Evolutionary conservation across 2,797 vertebrate species (phyloP), one percentile per base, ranked within the genome.

Genomic region (Huso huso): DNA sequence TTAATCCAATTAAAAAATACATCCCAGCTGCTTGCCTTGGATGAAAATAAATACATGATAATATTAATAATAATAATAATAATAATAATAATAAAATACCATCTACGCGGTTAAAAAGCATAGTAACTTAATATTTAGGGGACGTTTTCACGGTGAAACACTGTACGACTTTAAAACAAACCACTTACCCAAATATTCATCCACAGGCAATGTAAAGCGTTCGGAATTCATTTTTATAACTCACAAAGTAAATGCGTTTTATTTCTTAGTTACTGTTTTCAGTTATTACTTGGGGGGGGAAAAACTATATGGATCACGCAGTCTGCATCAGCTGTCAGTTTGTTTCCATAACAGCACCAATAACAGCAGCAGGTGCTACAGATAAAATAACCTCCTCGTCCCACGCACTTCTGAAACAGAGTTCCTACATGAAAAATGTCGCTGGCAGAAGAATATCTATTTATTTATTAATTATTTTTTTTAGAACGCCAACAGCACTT

Each of bases 171-270:
- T 37, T 0, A 37, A 37, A 37, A 37, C 10, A 2, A 9, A 62
- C 10, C 18, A 62, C 67, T 55, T 59, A 69, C 67, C 48, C 11
- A 69, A 49, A 15, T 69, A 69, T 4, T 69, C 67, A 8, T 69
- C 67, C 0, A 63, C 67, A 3, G 61, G 48, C 37, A 69, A 18
- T 1, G 62, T 51, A 55, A 69, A 63, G 2, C 67, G 62, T 11
- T 69, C 53, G 9, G 7, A 18, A 13, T 58, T 58, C 55, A 58
- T 58, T 58, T 58, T 58, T n/a, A 13, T 58, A 11, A n/a, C 48
- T 9, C n/a, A 1, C 18, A 1, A 37, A 37, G 37, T 37, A 4
- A 37, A 37, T 37, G 23, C 23, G 23, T 37, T 37, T 37, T 37
- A 37, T 37, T 37, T 37, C 2, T 37, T 37, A 2, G 23, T 37